These are phyloP conservation scores for Notamacropus eugenii DNA, from an alignment of 2,797 vertebrate species.

Conservation along the genomic window DNA sequence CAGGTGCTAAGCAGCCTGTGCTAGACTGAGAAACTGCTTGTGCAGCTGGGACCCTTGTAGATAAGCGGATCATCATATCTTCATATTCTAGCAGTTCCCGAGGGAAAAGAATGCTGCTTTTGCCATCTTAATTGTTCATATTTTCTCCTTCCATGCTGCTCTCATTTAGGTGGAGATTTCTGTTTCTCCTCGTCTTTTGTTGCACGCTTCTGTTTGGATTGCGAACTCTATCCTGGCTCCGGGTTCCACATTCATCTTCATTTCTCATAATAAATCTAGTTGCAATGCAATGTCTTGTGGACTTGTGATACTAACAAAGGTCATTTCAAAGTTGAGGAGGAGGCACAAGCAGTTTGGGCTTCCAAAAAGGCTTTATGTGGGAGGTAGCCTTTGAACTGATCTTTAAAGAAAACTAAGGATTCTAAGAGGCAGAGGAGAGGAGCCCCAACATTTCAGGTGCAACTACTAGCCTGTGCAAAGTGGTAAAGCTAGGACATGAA, in stretches of 20 bases:
- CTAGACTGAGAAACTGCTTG: not conserved
- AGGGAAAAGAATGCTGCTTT: not conserved
- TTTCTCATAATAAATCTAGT: not conserved
- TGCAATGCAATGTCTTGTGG: not conserved
- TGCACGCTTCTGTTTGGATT: not conserved
- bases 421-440: not conserved
- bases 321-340: not conserved
- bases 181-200: not conserved
- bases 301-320: not conserved
- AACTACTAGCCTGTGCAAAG: not conserved
- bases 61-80: not conserved
- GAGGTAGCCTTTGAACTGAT: not conserved
- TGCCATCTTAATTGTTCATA: not conserved
- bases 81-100: not conserved
- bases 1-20: no score
- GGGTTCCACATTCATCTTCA: not conserved
- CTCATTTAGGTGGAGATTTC: not conserved
- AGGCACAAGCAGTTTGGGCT: not conserved
- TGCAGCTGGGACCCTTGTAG: not conserved
- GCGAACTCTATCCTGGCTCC: not conserved
- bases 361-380: not conserved
- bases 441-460: not conserved
- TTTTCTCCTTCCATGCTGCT: not conserved
- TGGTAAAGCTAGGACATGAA: not conserved
- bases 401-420: not conserved